Base-by-base conservation (phyloP, 1,140 invertebrate genomes). In the Druon quercuslanigerum region DNA sequence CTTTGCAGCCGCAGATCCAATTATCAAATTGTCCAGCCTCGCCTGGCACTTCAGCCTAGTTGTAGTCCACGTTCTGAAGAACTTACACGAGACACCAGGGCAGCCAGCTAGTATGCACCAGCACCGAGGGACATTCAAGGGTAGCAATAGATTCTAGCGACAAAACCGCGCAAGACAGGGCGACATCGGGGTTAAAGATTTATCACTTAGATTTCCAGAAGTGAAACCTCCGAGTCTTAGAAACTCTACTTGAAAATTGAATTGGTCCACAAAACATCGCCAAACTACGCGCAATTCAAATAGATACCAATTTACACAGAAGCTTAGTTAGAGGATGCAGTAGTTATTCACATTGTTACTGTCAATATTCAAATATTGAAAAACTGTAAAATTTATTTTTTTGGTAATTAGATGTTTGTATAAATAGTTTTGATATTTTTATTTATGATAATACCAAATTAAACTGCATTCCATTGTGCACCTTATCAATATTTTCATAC, bases 11-110 rank as follows among this genome's bases (percentile, higher is more conserved):
- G 79, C 83, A 84, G 84, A 89, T 89, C 85, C 87, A 90, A 90
- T 90, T 90, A 90, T 87, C 88, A 88, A 89, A 90, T 90, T 88
- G 89, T 88, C 87, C 89, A 78, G 82, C 82, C 51, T 71, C 19
- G 51, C 51, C 57, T 66, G 57, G 57, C 57, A 66, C 57, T 66
- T 66, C 20, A 66, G 57, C 57, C 57, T 66, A 66, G 52, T 66
- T 13, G 57, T 66, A 16, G 57, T 66, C 20, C 19, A 20, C 3
- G 20, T 25, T 25, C 25, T 66, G 57, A 66, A 66, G 57, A 66
- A 66, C 13, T 66, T 66, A 66, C 57, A 40, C 57, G 57, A 66
- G 57, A 66, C 57, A 66, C 25, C 57, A 66, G 57, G 57, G 57
- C 57, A 66, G 57, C 57, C 57, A 66, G 40, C 12, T 66, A 66